Conservation (phyloP, 1,140 invertebrate genomes). For the Aphis gossypii region DNA sequence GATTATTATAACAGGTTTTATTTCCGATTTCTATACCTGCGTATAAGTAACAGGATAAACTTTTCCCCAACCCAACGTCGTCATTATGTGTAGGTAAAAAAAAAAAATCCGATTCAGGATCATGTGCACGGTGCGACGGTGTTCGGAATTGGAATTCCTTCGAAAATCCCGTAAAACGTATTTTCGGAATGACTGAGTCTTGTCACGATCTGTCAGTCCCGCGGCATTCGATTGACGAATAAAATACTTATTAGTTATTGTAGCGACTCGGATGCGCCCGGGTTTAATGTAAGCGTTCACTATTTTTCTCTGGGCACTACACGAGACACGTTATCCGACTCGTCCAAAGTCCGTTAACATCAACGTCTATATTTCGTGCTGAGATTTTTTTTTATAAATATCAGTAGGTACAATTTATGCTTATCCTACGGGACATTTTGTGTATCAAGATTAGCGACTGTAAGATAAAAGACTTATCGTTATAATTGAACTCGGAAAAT, state of each 20-base stretch:
- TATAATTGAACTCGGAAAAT: neutral
- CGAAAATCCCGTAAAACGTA: neutral
- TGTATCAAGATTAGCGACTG: neutral
- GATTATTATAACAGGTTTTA: slow-evolving; percentile 2
- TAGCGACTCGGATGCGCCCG: too few species aligned
- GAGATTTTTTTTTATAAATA: neutral
- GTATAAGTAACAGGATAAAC: neutral
- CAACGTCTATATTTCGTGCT: neutral
- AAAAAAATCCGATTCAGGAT: neutral
- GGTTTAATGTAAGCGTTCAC: neutral
- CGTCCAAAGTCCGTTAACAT: neutral
- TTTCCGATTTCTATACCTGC: neutral
- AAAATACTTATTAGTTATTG: neutral
- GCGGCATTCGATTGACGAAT: neutral
- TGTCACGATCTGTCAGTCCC: neutral
- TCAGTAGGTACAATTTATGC: neutral
- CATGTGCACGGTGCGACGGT: neutral
- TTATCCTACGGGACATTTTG: neutral
- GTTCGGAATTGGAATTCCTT: neutral
- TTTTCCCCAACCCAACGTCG: neutral
- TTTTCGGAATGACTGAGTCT: neutral
- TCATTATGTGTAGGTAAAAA: neutral
- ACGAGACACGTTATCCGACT: neutral
- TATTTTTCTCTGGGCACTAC: neutral
- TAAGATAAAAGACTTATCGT: neutral